These are phyloP conservation scores for Scrobipalpa costella DNA, from an alignment of 2,888 invertebrate genomes.

Conservation along the genomic window DNA sequence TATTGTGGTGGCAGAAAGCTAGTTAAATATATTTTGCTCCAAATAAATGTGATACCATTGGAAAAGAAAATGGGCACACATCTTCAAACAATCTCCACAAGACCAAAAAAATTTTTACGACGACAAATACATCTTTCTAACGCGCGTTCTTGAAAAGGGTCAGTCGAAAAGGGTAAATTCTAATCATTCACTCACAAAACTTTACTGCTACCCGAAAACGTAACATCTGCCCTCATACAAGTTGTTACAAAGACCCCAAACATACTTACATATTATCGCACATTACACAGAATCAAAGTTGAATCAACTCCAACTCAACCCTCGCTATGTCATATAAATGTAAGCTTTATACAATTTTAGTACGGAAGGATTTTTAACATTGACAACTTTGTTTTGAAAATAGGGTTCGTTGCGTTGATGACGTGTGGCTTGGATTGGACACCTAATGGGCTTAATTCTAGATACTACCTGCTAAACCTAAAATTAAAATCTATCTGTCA, in stretches of 20 bases:
- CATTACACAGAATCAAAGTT: neutral
- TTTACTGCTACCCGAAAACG: conserved; percentile 16
- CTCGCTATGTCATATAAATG: neutral
- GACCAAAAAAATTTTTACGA: conserved; percentile 15
- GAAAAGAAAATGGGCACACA: neutral
- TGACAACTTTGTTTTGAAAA: no score
- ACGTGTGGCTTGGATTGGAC: no score
- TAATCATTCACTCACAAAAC: conserved; percentile 9
- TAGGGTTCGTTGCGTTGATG: no score
- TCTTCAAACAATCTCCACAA: neutral
- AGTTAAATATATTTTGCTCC: no score
- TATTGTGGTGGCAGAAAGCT: no score
- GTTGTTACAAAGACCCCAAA: conserved; percentile 4
- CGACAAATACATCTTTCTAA: conserved; percentile 21
- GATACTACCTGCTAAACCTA: no score
- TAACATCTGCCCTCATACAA: conserved; percentile 4
- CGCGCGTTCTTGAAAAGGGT: conserved; percentile 12
- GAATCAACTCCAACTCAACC: neutral
- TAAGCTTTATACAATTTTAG: no score
- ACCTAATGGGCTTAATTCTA: no score
- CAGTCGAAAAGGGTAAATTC: conserved; percentile 21
- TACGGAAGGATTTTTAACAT: no score
- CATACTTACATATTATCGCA: neutral
- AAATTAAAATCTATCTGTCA: no score
- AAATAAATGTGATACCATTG: neutral